Conservation (phyloP, 1,140 invertebrate genomes). For the Hermetia illucens region DNA sequence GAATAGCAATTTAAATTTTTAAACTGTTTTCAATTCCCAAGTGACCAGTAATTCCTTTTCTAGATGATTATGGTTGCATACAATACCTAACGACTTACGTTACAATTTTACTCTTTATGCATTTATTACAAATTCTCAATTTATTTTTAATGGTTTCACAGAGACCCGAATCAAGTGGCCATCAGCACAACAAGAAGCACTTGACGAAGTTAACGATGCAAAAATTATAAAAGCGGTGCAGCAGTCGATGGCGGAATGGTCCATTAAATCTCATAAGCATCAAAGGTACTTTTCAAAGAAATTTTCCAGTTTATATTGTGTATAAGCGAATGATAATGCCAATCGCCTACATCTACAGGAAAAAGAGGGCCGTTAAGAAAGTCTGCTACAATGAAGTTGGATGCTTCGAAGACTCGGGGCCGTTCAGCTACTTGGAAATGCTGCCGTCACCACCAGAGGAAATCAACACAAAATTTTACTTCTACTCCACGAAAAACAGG, state of each 20-base stretch:
- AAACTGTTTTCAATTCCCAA: no score
- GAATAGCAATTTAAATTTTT: no score
- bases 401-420: slow-evolving; percentile 82
- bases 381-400: slow-evolving; percentile 87
- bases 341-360: no score
- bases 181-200: slow-evolving; percentile 13
- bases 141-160: background rate
- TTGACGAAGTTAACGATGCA: slow-evolving; percentile 34
- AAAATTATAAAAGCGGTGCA: slow-evolving; percentile 34
- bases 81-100: no score
- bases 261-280: slow-evolving; percentile 21
- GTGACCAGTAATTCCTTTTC: no score
- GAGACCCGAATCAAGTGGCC: slow-evolving; percentile 1
- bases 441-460: slow-evolving; percentile 76
- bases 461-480: slow-evolving; percentile 64
- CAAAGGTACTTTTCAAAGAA: slow-evolving; percentile 11
- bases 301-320: no score
- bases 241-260: slow-evolving; percentile 38
- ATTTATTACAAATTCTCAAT: no score
- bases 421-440: slow-evolving; percentile 83
- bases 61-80: no score
- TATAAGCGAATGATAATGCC: no score
- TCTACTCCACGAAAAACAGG: slow-evolving; percentile 46
- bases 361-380: slow-evolving; percentile 49
- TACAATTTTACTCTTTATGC: no score